These are phyloP conservation scores for Panurus biarmicus DNA, from an alignment of 2,113 vertebrate genomes.

Conservation along the genomic window DNA sequence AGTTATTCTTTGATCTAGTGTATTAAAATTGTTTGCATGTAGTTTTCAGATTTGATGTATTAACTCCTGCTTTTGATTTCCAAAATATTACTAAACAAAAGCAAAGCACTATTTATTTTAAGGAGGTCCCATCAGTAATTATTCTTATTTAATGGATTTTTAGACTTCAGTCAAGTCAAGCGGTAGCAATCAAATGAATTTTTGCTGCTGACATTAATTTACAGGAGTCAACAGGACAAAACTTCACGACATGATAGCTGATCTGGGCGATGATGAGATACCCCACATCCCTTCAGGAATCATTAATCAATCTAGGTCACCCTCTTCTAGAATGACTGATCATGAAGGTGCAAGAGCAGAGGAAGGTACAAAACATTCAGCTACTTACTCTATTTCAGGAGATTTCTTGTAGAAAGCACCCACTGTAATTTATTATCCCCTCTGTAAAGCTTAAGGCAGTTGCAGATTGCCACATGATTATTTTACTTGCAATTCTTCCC, in stretches of 20 bases:
- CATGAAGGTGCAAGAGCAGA: conserved; percentile 80
- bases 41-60: conserved; percentile 1
- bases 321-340: conserved; percentile 79
- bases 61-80: conserved; percentile 18
- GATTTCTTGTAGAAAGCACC: conserved; percentile 48
- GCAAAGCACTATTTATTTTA: conserved; percentile 36
- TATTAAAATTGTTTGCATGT: conserved; percentile 14
- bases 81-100: neutral
- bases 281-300: conserved; percentile 77
- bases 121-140: conserved; percentile 32
- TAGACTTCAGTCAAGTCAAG: conserved; percentile 59
- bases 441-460: neutral
- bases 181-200: conserved; percentile 71
- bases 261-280: conserved; percentile 79
- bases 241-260: conserved; percentile 78
- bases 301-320: conserved; percentile 77
- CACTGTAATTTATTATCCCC: neutral
- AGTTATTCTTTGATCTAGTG: neutral
- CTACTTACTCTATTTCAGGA: conserved; percentile 65
- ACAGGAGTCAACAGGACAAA: conserved; percentile 80
- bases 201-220: conserved; percentile 77
- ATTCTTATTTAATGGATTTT: conserved; percentile 53
- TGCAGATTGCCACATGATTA: neutral
- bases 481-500: neutral
- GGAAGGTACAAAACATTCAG: conserved; percentile 76